Conservation (phyloP, 2,113 vertebrate genomes). For the Puma concolor region DNA sequence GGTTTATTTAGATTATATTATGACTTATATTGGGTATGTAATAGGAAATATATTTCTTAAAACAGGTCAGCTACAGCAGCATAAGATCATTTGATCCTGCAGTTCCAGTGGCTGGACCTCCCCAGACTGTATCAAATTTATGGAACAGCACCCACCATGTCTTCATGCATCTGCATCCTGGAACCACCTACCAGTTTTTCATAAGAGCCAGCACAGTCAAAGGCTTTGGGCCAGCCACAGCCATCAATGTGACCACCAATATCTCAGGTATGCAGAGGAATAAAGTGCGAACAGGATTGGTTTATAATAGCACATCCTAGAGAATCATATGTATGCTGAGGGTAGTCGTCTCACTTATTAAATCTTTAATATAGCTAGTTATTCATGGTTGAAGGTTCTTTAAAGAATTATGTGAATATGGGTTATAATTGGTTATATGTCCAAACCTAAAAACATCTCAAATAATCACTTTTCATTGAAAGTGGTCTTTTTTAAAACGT, state of each 20-base stretch:
- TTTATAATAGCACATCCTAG: background rate
- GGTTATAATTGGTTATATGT: background rate
- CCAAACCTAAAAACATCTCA: background rate
- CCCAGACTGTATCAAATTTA: slow-evolving; percentile 92
- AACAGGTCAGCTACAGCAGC: slow-evolving; percentile 95
- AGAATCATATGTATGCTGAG: background rate
- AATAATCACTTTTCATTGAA: slow-evolving; percentile 1
- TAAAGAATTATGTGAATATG: background rate
- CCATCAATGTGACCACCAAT: slow-evolving; percentile 97
- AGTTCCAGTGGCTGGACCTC: slow-evolving; percentile 93
- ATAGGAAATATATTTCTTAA: slow-evolving; percentile 37
- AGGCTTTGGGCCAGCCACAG: slow-evolving; percentile 94
- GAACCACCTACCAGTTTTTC: slow-evolving; percentile 97
- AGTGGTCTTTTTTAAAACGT: background rate
- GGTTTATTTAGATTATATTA: background rate
- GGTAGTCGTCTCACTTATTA: background rate
- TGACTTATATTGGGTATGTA: background rate
- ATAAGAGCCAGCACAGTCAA: slow-evolving; percentile 97
- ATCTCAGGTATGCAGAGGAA: slow-evolving; percentile 92
- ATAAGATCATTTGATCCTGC: slow-evolving; percentile 96
- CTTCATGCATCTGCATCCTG: slow-evolving; percentile 95
- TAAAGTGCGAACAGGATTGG: background rate
- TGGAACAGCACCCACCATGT: slow-evolving; percentile 95
- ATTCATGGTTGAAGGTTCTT: background rate
- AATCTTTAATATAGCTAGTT: background rate